Base-by-base conservation (phyloP, 2,888 invertebrate genomes). In the Subacronicta megacephala region DNA sequence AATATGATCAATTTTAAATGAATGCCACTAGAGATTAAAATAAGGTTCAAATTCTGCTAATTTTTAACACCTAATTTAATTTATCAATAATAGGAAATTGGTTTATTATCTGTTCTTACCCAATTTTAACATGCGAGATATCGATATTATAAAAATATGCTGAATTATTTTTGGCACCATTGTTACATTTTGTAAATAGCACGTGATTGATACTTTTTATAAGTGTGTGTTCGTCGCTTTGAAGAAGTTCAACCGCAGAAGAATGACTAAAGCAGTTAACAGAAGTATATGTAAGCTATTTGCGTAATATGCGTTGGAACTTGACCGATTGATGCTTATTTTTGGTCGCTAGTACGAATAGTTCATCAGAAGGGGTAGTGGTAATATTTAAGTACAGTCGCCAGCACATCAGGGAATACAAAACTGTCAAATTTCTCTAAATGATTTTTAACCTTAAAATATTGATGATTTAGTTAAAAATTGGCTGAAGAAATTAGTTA, bases 11-110 rank as follows among this genome's bases (percentile, higher is more conserved):
- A 49, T 54, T 55, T 66, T 62, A 67, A 63, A 72, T 68, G 72
- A 75, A 73, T 72, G 68, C 59, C 75, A 67, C 72, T 53, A 67
- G 38, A 49, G 47, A 61, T 59, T 75, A 58, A 15, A 56, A 52
- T 51, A 31, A 41, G 62, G 62, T 51, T 67, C 72, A 73, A 72
- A 73, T 75, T 73, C 58, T 75, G 72, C 73, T 73, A 72, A 53
- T 29, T 43, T 43, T 33, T 31, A 15, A 52, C 33, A 51, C 1
- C 26, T 69, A 46, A 7, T n/a, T 13, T n/a, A 20, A 38, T n/a
- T 23, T 37, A 49, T 31, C 23, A 37, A n/a, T 46, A 33, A 20
- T 45, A 29, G 35, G 3, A 35, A 0, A 3, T 20, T 23, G 10
- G 26, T 59, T 43, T 50, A 6, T 38, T 18, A 20, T 9, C 26